Evolutionary conservation across 2,888 invertebrate species (phyloP).

Genomic region (Himalopsyche anomala): DNA sequence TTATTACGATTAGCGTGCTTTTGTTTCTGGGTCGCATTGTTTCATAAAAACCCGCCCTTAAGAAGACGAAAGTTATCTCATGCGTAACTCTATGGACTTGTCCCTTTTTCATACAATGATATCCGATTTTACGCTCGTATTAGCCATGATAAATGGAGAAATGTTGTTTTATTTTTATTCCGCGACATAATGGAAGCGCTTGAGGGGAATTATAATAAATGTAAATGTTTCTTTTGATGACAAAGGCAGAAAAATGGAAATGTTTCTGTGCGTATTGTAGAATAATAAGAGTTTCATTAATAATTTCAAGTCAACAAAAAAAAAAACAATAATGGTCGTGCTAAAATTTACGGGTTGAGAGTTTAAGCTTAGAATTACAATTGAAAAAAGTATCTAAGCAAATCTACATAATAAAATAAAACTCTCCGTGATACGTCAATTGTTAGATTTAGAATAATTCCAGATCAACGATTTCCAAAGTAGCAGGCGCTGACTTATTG

Average conservation of each 20-base stretch:
- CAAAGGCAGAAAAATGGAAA: neutral
- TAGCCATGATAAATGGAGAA: conserved; percentile 52
- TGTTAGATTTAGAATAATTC: no score
- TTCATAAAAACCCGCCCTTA: conserved; percentile 50
- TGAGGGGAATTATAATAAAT: conserved; percentile 31
- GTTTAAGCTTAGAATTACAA: no score
- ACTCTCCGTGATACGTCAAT: no score
- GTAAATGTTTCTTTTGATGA: neutral
- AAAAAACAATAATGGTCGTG: neutral
- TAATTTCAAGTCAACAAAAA: neutral
- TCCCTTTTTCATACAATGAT: conserved; percentile 53
- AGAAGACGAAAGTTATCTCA: neutral
- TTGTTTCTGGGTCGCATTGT: conserved; percentile 37
- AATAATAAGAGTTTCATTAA: conserved; percentile 18
- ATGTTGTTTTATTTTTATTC: conserved; percentile 16
- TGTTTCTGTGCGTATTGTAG: neutral
- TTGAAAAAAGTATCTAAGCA: no score
- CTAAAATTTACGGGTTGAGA: no score
- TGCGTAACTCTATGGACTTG: conserved; percentile 37
- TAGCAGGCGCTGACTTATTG: no score
- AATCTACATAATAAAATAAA: no score
- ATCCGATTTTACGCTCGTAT: conserved; percentile 56
- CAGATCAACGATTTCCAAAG: no score
- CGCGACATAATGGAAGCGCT: conserved; percentile 16
- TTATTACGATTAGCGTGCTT: neutral